Percentiles rank a stretch among this genome's conserved stretches.
phyloP scores from a whole-genome alignment of 2,888 invertebrate genomes.

The Pterostichus madidus region DNA sequence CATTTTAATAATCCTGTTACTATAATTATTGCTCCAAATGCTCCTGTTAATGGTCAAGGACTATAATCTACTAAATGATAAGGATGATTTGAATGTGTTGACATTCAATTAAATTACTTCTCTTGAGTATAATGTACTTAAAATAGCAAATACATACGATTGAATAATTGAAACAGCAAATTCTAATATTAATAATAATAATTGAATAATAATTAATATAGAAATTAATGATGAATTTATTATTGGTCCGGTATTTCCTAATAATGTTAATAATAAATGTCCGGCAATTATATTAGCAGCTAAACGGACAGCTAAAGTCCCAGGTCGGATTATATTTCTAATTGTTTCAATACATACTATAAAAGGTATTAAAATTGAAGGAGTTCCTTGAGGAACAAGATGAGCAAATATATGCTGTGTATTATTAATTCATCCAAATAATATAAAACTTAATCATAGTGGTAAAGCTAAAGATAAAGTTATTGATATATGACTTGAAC shows the following conservation, averaged over 20 bases:
- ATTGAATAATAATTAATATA: constrained; percentile 77
- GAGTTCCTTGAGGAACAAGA: constrained; percentile 85
- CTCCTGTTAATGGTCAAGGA: constrained; percentile 82
- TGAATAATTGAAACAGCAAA: constrained; percentile 83
- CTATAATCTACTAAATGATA: constrained; percentile 83
- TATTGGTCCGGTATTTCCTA: constrained; percentile 77
- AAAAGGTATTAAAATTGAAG: constrained; percentile 83
- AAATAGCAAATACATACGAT: constrained; percentile 83
- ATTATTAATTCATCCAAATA: constrained; percentile 83
- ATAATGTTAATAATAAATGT: constrained; percentile 83
- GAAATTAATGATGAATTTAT: constrained; percentile 70
- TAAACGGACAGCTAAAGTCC: constrained; percentile 85
- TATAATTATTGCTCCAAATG: constrained; percentile 80
- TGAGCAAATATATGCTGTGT: constrained; percentile 83
- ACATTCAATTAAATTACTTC: constrained; percentile 82
- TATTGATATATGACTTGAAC: constrained; percentile 82
- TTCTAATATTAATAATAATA: constrained; percentile 80
- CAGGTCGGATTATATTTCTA: constrained; percentile 85
- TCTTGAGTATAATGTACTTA: constrained; percentile 84
- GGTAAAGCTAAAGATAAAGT: constrained; percentile 81
- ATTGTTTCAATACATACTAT: constrained; percentile 88
- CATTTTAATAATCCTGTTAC: constrained; percentile 82
- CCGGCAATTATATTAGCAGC: constrained; percentile 89
- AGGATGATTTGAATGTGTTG: constrained; percentile 81
- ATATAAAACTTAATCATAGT: constrained; percentile 83